A percentile compares a stretch with the other conserved stretches of the same genome.
Conservation (phyloP, 1,140 invertebrate species). For the Diachasmimorpha longicaudata region DNA sequence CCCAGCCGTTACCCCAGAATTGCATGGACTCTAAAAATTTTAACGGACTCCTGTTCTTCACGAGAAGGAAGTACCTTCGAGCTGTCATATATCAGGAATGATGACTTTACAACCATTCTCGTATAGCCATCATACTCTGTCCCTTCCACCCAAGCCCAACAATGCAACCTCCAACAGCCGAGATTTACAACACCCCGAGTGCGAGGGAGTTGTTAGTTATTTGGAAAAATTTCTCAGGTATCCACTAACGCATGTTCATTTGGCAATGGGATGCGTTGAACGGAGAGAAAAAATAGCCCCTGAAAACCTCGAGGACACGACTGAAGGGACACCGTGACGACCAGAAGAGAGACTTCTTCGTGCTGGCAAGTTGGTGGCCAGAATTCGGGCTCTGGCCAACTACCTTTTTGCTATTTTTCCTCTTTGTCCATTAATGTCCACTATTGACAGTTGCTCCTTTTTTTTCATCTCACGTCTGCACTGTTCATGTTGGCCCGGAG, state of each 20-base stretch:
- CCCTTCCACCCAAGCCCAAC: slow-evolving; percentile 19
- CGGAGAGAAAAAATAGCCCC: not conserved
- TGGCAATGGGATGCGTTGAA: not conserved
- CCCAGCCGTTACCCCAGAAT: not conserved
- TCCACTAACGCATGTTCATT: no score
- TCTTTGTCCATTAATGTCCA: not conserved
- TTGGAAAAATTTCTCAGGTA: not conserved
- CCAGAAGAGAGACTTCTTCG: not conserved
- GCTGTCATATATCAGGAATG: slow-evolving; percentile 39
- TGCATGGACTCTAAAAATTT: not conserved
- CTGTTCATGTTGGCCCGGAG: not conserved
- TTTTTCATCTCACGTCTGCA: not conserved
- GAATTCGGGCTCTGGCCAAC: slow-evolving; percentile 28
- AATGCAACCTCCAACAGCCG: not conserved
- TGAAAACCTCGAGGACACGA: not conserved
- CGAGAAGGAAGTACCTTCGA: not conserved
- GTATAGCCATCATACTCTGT: slow-evolving; percentile 37
- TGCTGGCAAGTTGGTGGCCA: slow-evolving; percentile 14
- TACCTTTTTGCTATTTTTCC: slow-evolving; percentile 4
- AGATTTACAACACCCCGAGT: not conserved
- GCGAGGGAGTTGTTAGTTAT: not conserved
- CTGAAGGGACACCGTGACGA: slow-evolving; percentile 14
- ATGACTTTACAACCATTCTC: slow-evolving; percentile 37
- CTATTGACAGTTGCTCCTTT: slow-evolving; percentile 5
- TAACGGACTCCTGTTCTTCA: not conserved